Base-by-base conservation (phyloP, 2,888 invertebrate species). In the Baronia brevicornis region DNA sequence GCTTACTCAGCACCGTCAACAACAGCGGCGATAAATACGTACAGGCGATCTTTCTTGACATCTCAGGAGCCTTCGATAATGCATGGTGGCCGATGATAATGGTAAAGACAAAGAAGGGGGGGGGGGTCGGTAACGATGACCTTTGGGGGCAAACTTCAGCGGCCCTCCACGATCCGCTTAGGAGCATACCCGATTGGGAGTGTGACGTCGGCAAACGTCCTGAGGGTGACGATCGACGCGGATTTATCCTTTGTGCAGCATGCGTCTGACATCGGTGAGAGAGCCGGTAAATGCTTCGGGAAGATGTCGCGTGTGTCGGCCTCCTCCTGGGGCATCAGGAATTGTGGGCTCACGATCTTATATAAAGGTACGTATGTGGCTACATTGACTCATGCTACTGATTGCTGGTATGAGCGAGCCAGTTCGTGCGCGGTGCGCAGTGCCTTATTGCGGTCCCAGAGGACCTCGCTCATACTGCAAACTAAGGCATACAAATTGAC, bases 51-150 rank as follows among this genome's bases (percentile, higher is more conserved):
- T 43, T 51, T 14, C 25, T 54, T 5, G 57, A 57, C 41, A 56
- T 61, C n/a, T 39, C 48, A 3, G 57, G 54, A 0, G 61, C 58
- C 3, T 61, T 61, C 29, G 30, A 17, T 10, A 13, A 18, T 25
- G 12, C 19, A 8, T 19, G 11, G 29, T 18, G 7, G 30, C 29
- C 22, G 4, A 9, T 5, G 7, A 13, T 2, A 10, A 2, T n/a
- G 9, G 9, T 22, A 5, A 22, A 22, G 22, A 10, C 10, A 2
- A 22, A 22, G 8, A 8, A 22, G 7, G 18, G 13, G 23, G 36
- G 12, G 27, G 8, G 8, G 11, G 4, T 6, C 9, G n/a, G 6
- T 15, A 14, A 30, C 6, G 3, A 29, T 29, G 29, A 29, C 29
- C 11, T 4, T 20, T 7, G 12, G 21, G n/a, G 29, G 29, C 12